These are phyloP conservation scores for Hestina assimilis DNA, from an alignment of 1,140 invertebrate species.

Conservation along the genomic window DNA sequence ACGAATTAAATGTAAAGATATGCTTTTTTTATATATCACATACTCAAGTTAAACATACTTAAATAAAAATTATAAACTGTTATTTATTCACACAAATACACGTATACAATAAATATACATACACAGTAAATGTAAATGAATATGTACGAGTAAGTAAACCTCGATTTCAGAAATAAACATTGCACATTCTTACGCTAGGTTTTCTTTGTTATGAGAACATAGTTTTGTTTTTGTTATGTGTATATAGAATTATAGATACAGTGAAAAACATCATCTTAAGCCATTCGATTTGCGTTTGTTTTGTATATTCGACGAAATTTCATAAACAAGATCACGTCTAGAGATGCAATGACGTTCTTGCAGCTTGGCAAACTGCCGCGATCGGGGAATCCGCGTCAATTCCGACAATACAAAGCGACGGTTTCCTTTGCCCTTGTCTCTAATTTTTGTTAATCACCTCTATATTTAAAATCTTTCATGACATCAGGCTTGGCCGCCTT, in stretches of 20 bases:
- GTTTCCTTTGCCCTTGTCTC: conserved; percentile 27
- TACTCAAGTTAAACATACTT: too few relatives aligned
- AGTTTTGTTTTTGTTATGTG: too few relatives aligned
- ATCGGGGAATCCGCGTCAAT: conserved; percentile 33
- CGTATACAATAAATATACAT: too few relatives aligned
- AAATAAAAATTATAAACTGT: too few relatives aligned
- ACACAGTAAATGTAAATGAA: too few relatives aligned
- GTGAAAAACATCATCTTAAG: background rate
- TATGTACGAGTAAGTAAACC: too few relatives aligned
- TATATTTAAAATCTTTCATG: conserved; percentile 30
- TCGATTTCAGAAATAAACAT: too few relatives aligned
- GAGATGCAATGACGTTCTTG: conserved; percentile 29
- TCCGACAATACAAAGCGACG: conserved; percentile 26
- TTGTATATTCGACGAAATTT: background rate
- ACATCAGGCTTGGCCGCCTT: background rate
- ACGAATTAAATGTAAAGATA: too few relatives aligned
- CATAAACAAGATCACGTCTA: conserved; percentile 4
- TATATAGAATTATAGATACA: background rate
- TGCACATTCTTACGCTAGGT: too few relatives aligned
- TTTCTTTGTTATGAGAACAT: too few relatives aligned
- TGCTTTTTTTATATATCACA: too few relatives aligned
- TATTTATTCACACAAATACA: too few relatives aligned
- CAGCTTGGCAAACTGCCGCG: conserved; percentile 40
- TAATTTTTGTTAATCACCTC: conserved; percentile 33
- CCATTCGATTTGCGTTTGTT: background rate